Evolutionary conservation across 2,797 vertebrate species (phyloP).

Genomic region (Protosalanx chinensis): DNA sequence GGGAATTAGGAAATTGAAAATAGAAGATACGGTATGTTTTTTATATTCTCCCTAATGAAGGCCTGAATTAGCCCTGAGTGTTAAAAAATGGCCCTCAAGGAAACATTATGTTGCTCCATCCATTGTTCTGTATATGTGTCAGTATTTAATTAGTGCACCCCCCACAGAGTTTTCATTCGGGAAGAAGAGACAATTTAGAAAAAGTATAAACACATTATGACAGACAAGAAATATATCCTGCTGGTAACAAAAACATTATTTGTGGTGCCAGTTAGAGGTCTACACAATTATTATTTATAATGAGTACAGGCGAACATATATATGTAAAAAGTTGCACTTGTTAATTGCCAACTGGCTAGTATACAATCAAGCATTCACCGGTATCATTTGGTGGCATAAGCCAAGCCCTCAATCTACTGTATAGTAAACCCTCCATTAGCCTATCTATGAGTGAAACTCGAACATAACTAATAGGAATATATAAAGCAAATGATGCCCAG

Average conservation of each 20-base stretch:
- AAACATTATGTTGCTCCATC: not conserved
- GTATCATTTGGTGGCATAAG: not conserved
- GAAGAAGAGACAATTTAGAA: conserved; percentile 19
- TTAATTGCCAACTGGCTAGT: no score
- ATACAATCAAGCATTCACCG: not conserved
- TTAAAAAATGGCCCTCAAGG: conserved; percentile 32
- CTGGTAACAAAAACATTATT: conserved; percentile 31
- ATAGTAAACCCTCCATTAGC: not conserved
- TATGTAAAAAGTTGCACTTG: not conserved
- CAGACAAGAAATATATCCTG: conserved; percentile 13
- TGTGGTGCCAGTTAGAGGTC: no score
- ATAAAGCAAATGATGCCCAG: not conserved
- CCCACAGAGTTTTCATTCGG: conserved; percentile 34
- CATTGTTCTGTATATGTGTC: conserved; percentile 32
- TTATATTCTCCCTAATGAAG: conserved; percentile 16
- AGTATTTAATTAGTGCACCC: conserved; percentile 45
- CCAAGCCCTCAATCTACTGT: not conserved
- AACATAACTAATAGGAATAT: not conserved
- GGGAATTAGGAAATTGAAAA: conserved; percentile 8
- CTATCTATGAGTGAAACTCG: not conserved
- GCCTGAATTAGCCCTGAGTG: conserved; percentile 5
- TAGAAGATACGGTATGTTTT: not conserved
- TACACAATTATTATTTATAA: not conserved
- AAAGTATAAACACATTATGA: conserved; percentile 23
- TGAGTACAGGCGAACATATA: not conserved